Conservation (phyloP, 2,113 vertebrate genomes). For the Chiloscyllium plagiosum region DNA sequence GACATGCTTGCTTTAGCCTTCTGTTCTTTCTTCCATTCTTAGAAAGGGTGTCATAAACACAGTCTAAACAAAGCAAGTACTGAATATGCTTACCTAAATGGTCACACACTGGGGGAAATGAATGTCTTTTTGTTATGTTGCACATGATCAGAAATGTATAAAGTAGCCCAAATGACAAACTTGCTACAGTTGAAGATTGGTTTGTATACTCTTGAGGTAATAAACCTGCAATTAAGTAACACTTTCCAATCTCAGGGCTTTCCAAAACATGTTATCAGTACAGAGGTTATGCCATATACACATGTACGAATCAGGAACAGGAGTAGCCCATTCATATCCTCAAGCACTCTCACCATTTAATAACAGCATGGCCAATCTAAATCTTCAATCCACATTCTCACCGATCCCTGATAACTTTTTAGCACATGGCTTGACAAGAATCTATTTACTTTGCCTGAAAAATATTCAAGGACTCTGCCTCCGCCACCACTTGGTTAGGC, state of each 20-base stretch:
- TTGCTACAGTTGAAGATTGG: background rate
- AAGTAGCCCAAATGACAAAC: background rate
- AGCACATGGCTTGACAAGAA: no score
- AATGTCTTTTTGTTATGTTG: background rate
- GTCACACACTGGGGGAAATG: background rate
- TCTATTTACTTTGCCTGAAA: no score
- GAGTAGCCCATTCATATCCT: no score
- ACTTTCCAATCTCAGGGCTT: background rate
- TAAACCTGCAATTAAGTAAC: background rate
- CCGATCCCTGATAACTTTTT: no score
- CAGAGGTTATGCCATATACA: background rate
- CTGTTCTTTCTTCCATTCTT: background rate
- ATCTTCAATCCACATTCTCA: no score
- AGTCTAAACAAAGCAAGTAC: background rate
- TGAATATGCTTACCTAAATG: background rate
- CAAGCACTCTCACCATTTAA: no score
- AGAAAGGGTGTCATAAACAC: background rate
- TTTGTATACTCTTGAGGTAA: background rate
- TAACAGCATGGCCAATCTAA: no score
- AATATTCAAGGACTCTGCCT: no score
- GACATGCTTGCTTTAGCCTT: background rate
- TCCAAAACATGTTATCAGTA: background rate
- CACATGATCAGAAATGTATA: background rate
- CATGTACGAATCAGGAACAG: no score
- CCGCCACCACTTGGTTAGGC: background rate